Percentiles rank a stretch among this genome's conserved stretches.
Evolutionary conservation across 2,888 invertebrate genomes (phyloP).

Genomic region (Phortica magna): DNA sequence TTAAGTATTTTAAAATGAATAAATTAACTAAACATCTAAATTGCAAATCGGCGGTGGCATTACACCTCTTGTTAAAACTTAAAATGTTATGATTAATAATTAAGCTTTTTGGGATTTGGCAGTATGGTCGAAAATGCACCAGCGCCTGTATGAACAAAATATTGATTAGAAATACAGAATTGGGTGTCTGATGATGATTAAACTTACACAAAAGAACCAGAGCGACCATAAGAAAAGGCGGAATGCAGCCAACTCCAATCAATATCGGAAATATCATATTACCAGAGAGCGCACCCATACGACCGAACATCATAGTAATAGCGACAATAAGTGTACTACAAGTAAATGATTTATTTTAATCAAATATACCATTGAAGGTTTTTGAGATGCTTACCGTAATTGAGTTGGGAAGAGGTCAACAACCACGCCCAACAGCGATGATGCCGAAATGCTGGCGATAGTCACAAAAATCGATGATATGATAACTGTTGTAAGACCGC

Average conservation of each 20-base stretch:
- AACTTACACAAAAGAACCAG: slow-evolving; percentile 81
- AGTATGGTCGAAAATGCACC: slow-evolving; percentile 61
- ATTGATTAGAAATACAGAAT: slow-evolving; percentile 21
- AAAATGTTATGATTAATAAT: slow-evolving; percentile 51
- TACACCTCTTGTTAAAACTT: too few relatives aligned
- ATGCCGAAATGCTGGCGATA: slow-evolving; percentile 70
- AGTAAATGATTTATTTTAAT: background rate
- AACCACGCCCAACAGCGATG: slow-evolving; percentile 72
- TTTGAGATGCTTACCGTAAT: slow-evolving; percentile 63
- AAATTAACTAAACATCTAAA: too few relatives aligned
- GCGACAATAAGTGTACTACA: slow-evolving; percentile 85
- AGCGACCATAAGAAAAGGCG: slow-evolving; percentile 85
- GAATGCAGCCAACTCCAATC: slow-evolving; percentile 83
- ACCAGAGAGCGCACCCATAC: slow-evolving; percentile 85
- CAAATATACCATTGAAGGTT: background rate
- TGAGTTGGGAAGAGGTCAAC: slow-evolving; percentile 75
- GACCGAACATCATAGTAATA: slow-evolving; percentile 84
- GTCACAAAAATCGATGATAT: slow-evolving; percentile 80
- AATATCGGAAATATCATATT: slow-evolving; percentile 86
- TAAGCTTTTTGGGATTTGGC: slow-evolving; percentile 61
- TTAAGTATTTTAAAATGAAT: too few relatives aligned
- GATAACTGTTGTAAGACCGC: slow-evolving; percentile 79
- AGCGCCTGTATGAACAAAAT: slow-evolving; percentile 54
- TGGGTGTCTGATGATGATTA: background rate
- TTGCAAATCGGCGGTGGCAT: too few relatives aligned